Conservation (phyloP, 2,888 invertebrate species). For the Patella depressa region DNA sequence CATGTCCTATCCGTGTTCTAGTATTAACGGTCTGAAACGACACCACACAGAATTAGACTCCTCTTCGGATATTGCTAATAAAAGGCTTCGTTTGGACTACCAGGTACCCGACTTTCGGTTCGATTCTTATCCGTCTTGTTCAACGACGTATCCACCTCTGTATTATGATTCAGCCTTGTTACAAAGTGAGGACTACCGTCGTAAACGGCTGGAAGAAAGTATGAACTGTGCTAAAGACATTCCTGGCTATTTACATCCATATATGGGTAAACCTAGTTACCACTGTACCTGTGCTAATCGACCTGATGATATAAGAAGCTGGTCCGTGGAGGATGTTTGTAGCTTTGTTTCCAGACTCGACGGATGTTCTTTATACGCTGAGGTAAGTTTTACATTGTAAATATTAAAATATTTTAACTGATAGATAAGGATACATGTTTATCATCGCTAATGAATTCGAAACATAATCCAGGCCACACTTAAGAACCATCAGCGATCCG, state of each 20-base stretch:
- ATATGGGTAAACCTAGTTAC: not conserved
- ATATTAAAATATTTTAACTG: too few relatives aligned
- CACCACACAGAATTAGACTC: slow-evolving; percentile 32
- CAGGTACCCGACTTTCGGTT: slow-evolving; percentile 13
- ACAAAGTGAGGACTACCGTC: slow-evolving; percentile 16
- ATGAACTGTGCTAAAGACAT: slow-evolving; percentile 2
- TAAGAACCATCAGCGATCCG: too few relatives aligned
- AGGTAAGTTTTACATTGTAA: slow-evolving; percentile 39
- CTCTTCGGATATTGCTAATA: slow-evolving; percentile 29
- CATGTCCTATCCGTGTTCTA: slow-evolving; percentile 21
- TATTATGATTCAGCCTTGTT: slow-evolving; percentile 14
- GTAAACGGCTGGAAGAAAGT: slow-evolving; percentile 16
- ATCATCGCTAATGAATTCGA: too few relatives aligned
- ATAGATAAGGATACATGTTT: too few relatives aligned
- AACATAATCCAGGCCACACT: too few relatives aligned
- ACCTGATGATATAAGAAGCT: slow-evolving; percentile 47
- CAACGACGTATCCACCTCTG: slow-evolving; percentile 15
- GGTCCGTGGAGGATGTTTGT: slow-evolving; percentile 54
- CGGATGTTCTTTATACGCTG: slow-evolving; percentile 50
- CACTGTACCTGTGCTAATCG: slow-evolving; percentile 40
- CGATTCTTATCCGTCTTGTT: slow-evolving; percentile 18
- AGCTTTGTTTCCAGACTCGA: slow-evolving; percentile 48
- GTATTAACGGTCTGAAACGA: slow-evolving; percentile 28
- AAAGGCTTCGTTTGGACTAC: slow-evolving; percentile 32
- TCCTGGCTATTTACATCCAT: not conserved